These are phyloP conservation scores for Athalia circularis DNA, from an alignment of 2,888 invertebrate genomes.

Conservation along the genomic window DNA sequence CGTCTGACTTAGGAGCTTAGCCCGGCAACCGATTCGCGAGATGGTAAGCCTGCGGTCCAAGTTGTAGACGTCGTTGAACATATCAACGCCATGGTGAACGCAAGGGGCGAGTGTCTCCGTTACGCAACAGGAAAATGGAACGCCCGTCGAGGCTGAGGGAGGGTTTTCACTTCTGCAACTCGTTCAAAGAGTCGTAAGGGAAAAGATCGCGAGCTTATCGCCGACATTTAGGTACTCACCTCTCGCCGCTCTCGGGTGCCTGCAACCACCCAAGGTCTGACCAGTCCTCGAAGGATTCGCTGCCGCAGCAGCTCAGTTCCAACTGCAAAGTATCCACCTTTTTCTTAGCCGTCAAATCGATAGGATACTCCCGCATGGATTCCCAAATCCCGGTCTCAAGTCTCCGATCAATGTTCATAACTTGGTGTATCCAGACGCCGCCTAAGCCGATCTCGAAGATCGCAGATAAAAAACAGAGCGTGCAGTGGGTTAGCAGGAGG, in stretches of 20 bases:
- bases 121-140: slow-evolving; percentile 81
- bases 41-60: slow-evolving; percentile 61
- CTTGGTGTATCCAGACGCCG: slow-evolving; percentile 47
- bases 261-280: slow-evolving; percentile 77
- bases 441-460: slow-evolving; percentile 51
- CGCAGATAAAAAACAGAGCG: slow-evolving; percentile 54
- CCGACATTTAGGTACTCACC: slow-evolving; percentile 51
- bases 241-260: slow-evolving; percentile 46
- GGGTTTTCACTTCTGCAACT: slow-evolving; percentile 11
- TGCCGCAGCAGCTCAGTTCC: slow-evolving; percentile 80
- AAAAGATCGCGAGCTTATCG: background rate
- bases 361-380: slow-evolving; percentile 78
- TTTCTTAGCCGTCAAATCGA: slow-evolving; percentile 76
- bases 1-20: slow-evolving; percentile 47
- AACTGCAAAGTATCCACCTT: slow-evolving; percentile 79
- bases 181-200: background rate
- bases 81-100: slow-evolving; percentile 78
- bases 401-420: slow-evolving; percentile 47
- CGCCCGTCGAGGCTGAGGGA: slow-evolving; percentile 65
- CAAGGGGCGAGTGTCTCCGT: slow-evolving; percentile 77
- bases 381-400: slow-evolving; percentile 76
- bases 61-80: slow-evolving; percentile 76
- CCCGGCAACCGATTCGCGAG: slow-evolving; percentile 52
- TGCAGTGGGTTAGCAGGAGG: slow-evolving; percentile 53
- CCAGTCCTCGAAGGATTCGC: slow-evolving; percentile 79